These are phyloP conservation scores for Phainopepla nitens DNA, from an alignment of 2,113 vertebrate genomes.

Conservation along the genomic window DNA sequence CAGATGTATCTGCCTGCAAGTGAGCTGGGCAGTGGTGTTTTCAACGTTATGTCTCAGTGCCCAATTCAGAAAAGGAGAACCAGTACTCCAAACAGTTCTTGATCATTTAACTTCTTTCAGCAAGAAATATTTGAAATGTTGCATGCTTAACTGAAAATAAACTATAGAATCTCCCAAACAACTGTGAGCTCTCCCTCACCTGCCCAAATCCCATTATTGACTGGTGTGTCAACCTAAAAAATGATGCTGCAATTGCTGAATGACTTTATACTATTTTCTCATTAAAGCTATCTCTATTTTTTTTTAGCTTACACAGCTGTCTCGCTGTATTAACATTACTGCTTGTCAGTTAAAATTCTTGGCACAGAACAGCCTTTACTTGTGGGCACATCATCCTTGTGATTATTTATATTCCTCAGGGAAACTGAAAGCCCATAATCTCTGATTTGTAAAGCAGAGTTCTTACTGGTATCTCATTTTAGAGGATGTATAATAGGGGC, in stretches of 20 bases:
- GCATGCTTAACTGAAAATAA: background rate
- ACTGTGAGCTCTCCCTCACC: background rate
- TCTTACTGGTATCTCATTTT: background rate
- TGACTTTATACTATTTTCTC: background rate
- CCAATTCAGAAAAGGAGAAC: background rate
- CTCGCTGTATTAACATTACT: slow-evolving; percentile 22
- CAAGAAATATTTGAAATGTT: background rate
- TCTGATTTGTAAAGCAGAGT: background rate
- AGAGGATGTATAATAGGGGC: background rate
- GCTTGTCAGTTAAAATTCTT: slow-evolving; percentile 24
- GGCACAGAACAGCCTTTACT: background rate
- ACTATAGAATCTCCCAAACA: background rate
- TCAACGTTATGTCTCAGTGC: background rate
- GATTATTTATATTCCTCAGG: background rate
- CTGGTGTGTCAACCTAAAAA: background rate
- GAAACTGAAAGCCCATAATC: background rate
- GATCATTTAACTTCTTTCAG: background rate
- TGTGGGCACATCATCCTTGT: background rate
- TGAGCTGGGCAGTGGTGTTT: background rate
- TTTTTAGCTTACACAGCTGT: background rate
- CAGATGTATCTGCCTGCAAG: background rate
- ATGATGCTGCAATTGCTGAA: background rate
- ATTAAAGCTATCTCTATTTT: background rate
- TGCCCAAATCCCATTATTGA: background rate
- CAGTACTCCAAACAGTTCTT: background rate